These are phyloP conservation scores for Rostratula benghalensis DNA, from an alignment of 2,113 vertebrate genomes.

Conservation along the genomic window DNA sequence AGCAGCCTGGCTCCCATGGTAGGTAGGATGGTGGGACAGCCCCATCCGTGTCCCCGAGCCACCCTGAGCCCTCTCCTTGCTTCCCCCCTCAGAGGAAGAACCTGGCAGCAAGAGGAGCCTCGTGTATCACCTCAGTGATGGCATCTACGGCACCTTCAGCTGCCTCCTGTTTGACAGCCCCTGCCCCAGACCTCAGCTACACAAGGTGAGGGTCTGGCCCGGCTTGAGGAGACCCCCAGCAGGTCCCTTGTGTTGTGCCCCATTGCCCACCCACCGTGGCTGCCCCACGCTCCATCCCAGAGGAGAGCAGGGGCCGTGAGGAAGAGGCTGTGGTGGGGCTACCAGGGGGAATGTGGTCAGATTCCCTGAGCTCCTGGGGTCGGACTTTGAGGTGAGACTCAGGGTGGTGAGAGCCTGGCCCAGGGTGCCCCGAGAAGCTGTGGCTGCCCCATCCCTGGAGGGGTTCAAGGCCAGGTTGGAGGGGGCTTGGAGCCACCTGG, in stretches of 20 bases:
- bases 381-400: fast-evolving
- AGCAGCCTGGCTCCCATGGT: constrained; percentile 67
- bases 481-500: neutral
- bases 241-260: fast-evolving
- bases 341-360: neutral
- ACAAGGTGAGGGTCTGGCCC: constrained; percentile 59
- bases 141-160: constrained; percentile 76
- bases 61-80: neutral
- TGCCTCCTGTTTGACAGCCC: constrained; percentile 77
- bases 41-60: fast-evolving
- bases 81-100: constrained; percentile 64
- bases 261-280: fast-evolving
- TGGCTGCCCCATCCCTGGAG: neutral
- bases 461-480: neutral
- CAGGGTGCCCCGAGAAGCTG: neutral
- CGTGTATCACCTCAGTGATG: constrained; percentile 72
- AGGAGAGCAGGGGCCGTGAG: neutral
- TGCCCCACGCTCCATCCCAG: fast-evolving
- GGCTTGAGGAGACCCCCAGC: fast-evolving
- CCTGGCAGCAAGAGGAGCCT: constrained; percentile 59
- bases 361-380: fast-evolving
- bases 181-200: constrained; percentile 71
- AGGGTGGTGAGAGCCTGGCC: neutral
- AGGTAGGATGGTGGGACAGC: neutral
- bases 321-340: too few relatives aligned